Percentiles rank a stretch among this genome's conserved stretches.
These are phyloP conservation scores for Sipunculus nudus DNA, from an alignment of 2,888 invertebrate species.

Conservation along the genomic window DNA sequence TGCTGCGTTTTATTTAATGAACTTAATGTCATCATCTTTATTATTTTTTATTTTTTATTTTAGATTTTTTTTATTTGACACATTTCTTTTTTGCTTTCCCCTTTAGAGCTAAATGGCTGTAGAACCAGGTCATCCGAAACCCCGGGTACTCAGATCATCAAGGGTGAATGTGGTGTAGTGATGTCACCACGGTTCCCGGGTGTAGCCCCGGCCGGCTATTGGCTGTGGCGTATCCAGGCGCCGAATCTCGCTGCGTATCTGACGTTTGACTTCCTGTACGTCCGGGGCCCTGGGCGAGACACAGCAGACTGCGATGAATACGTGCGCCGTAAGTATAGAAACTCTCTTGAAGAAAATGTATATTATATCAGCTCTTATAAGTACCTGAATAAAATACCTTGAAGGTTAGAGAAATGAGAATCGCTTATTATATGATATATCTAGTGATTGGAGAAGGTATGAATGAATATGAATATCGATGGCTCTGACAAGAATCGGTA, in stretches of 20 bases:
- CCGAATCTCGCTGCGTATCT: constrained; percentile 16
- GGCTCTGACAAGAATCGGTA: too few species aligned
- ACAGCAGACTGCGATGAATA: constrained; percentile 4
- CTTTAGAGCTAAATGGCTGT: too few species aligned
- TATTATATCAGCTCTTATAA: neutral
- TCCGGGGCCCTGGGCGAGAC: constrained; percentile 29
- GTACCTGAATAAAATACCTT: constrained; percentile 17
- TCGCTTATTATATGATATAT: too few species aligned
- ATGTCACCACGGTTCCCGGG: constrained; percentile 35
- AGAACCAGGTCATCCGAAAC: constrained; percentile 1
- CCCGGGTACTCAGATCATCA: neutral
- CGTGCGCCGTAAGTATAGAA: constrained; percentile 13
- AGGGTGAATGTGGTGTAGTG: constrained; percentile 26
- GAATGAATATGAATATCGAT: too few species aligned
- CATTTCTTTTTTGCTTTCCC: too few species aligned
- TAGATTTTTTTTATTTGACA: too few species aligned
- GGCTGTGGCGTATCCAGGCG: constrained; percentile 31
- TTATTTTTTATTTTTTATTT: too few species aligned
- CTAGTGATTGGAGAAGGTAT: too few species aligned
- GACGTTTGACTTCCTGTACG: constrained; percentile 24
- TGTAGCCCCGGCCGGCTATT: constrained; percentile 23
- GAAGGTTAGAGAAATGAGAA: constrained; percentile 13
- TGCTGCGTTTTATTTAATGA: too few species aligned
- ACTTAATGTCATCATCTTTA: too few species aligned
- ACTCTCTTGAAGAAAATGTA: neutral